Base-by-base conservation (phyloP, 1,140 invertebrate genomes). In the Cecropterus lyciades region DNA sequence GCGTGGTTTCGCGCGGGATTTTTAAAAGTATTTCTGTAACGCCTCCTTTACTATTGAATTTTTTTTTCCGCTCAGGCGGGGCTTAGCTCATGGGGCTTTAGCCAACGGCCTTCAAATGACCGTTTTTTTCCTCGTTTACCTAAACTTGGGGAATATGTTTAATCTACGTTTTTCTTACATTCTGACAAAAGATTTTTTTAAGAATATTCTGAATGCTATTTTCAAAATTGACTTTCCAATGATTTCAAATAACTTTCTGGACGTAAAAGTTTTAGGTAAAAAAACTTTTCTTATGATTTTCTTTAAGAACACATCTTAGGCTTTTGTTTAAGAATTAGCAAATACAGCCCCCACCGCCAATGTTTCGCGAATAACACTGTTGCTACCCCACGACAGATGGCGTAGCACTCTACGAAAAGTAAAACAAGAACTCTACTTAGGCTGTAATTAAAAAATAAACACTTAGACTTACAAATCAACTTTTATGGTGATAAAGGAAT, bases 41-140 rank as follows among this genome's bases (percentile, higher is more conserved):
- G 87, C 89, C 89, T 92, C 79, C 83, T 84, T 80, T 81, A 80
- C 80, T 88, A 87, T 85, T 81, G 80, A 77, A 82, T 85, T 89
- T 89, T 91, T n/a, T 89, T 89, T 88, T 79, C 45, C 74, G 74
- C 72, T 79, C 83, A 92, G 89, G 89, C 89, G 89, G 85, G 79
- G 89, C 89, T 87, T 89, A 84, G 75, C 79, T 76, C 69, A 80
- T 83, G 85, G 86, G 87, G 86, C 77, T 77, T 79, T 85, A 84
- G 80, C 89, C 83, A 89, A 85, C 87, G 79, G 80, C 69, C 70
- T 83, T 77, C 84, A 77, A 15, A 71, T 73, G 72, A 68, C 53
- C 72, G 69, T 69, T 79, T 84, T 73, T 74, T 76, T 75, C 70
- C 72, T 78, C 63, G 70, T 84, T 84, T 90, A 89, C 87, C 85